phyloP scores from a whole-genome alignment of 1,140 invertebrate genomes.

The Trypoxylus dichotomus region DNA sequence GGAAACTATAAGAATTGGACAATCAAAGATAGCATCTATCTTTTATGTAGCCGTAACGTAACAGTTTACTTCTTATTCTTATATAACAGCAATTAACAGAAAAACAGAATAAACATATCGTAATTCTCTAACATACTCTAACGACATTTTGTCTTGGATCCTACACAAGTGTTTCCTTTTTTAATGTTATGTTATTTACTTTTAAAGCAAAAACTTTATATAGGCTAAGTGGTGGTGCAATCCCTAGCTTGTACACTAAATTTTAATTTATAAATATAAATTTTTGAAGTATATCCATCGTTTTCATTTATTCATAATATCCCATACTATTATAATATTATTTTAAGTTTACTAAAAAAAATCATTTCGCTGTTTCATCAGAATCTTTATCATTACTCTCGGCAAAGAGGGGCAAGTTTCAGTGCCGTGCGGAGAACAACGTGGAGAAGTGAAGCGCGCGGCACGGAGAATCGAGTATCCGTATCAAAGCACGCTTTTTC shows the following conservation, averaged over 20 bases:
- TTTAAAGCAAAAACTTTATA: conserved; percentile 28
- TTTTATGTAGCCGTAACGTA: neutral
- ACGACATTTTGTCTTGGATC: neutral
- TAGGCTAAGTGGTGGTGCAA: conserved; percentile 51
- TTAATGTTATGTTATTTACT: neutral
- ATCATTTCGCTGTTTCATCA: too few species aligned
- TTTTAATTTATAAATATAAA: conserved; percentile 35
- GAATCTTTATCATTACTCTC: too few species aligned
- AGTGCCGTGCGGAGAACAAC: too few species aligned
- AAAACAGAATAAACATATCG: neutral
- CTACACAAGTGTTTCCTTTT: neutral
- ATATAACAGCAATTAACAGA: neutral
- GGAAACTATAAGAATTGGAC: neutral
- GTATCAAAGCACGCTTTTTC: too few species aligned
- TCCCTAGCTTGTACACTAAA: conserved; percentile 45
- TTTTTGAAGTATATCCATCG: neutral
- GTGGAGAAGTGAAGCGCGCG: too few species aligned
- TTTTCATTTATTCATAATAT: neutral
- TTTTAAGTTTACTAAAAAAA: neutral
- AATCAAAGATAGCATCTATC: neutral
- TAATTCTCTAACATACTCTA: neutral
- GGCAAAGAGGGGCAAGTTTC: too few species aligned
- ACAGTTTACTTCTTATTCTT: neutral
- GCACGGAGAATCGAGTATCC: too few species aligned
- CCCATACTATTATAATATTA: neutral